Conservation (phyloP, 2,888 invertebrate species). For the Oligia latruncula region DNA sequence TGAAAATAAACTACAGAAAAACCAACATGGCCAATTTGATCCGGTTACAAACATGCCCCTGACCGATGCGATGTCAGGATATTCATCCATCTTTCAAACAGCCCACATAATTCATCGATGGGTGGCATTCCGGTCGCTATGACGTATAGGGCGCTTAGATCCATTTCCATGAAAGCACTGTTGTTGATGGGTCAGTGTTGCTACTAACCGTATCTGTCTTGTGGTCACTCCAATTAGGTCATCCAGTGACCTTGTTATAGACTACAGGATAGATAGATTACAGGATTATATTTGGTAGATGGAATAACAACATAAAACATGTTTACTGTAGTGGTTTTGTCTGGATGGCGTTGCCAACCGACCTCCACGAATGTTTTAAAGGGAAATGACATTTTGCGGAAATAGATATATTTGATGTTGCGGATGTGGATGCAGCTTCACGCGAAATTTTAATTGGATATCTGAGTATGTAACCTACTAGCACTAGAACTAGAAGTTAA, state of each 20-base stretch:
- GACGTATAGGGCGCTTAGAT: background rate
- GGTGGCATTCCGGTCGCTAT: background rate
- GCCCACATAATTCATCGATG: background rate
- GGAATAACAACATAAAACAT: background rate
- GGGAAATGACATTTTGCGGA: background rate
- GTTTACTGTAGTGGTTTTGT: background rate
- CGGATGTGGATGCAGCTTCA: too few species aligned
- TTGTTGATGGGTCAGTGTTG: background rate
- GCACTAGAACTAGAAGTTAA: too few species aligned
- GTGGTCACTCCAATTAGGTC: conserved; percentile 4
- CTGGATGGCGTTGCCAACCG: background rate
- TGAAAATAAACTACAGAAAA: background rate
- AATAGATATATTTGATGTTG: too few species aligned
- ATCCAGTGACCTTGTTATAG: background rate
- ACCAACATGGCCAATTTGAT: background rate
- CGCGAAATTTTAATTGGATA: too few species aligned
- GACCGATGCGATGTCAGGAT: background rate
- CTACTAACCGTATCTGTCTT: background rate
- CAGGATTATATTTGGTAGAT: background rate
- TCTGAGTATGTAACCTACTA: too few species aligned
- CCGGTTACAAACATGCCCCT: background rate
- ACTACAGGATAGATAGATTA: background rate
- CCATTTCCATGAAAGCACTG: background rate
- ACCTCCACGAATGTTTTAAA: background rate
- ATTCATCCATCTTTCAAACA: background rate